Evolutionary conservation across 2,113 vertebrate species (phyloP), one percentile per base, ranked within the genome.

Genomic region (Anser cygnoides): DNA sequence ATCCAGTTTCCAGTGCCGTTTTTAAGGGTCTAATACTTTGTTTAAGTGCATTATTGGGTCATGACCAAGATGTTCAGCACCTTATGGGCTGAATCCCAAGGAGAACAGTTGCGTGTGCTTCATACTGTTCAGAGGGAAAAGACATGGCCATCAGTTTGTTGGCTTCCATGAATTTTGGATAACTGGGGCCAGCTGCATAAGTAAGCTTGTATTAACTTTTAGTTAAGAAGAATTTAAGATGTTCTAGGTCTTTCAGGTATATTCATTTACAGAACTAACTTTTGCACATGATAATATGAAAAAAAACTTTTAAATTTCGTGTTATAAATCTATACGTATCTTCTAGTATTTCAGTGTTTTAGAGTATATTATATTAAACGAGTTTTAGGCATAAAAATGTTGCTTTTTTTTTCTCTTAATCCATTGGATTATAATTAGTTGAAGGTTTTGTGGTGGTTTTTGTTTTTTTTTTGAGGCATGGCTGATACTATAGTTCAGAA

Each of bases 31-130:
- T 91, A 93, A 70, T 92, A 57, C 86, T 84, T 87, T 63, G 59
- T 74, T 79, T 89, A 93, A 91, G 91, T 96, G 91, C 81, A 66
- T 85, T 95, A 82, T 70, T 95, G 91, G 28, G 9, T 85, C 18
- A 73, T 35, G 44, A 76, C 87, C 82, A 91, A 89, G 73, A 41
- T 61, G 31, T 66, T 92, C 74, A 87, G 49, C 44, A 79, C 61
- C 29, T 84, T 21, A 0, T 93, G 58, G 81, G 10, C 84, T 70
- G 54, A 75, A 87, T 49, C 54, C 89, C 80, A 91, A 75, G 50
- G 41, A 79, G 88, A 93, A 55, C 57, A 62, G 49, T 91, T 84
- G 33, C 70, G 68, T 95, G 23, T 70, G 11, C 31, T 93, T 94
- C 44, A 80, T 22, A n/a, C 67, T 77, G 31, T 68, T 93, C n/a